Base-by-base conservation (phyloP, 2,888 invertebrate species). In the Mesochorus sp. region DNA sequence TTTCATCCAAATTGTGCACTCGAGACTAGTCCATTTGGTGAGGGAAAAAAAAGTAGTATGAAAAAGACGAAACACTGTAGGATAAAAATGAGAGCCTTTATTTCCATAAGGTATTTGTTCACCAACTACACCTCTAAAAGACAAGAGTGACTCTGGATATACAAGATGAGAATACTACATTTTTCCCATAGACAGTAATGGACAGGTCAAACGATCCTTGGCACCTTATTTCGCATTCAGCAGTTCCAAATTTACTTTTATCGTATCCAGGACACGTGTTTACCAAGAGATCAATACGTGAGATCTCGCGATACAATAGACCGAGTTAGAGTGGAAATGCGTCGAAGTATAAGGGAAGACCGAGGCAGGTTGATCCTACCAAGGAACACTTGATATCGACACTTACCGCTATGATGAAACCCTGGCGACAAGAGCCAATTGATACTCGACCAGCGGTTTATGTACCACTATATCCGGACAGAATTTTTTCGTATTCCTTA, bases 381-480 rank as follows among this genome's bases (percentile, higher is more conserved):
- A 34, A 39, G 42, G 19, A 74, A 74, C 59, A 59, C n/a, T n/a
- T n/a, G n/a, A n/a, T 78, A 49, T 74, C 64, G 74, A 64, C 57
- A 68, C 57, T 64, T 57, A 64, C 68, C 47, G 31, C 44, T 21
- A 61, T 49, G 53, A 42, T 28, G 31, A 53, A 34, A 37, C 21
- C 59, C 37, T 21, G 66, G 31, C 37, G 66, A 51, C 53, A 71
- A 75, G 55, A 55, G 53, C 26, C 70, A 79, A 79, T 79, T 79
- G 70, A 79, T 79, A 79, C 71, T 55, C 79, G 47, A 47, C 12
- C 62, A 39, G 31, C 10, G 34, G 21, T 37, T 37, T 37, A 26
- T 14, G 6, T 37, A 24, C 57, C 44, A 42, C 37, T 1, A 51
- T 28, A 70, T 59, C 42, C 44, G 21, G 21, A 79, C n/a, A 70